Base-by-base conservation (phyloP, 2,113 vertebrate genomes). In the Syrrhaptes paradoxus region DNA sequence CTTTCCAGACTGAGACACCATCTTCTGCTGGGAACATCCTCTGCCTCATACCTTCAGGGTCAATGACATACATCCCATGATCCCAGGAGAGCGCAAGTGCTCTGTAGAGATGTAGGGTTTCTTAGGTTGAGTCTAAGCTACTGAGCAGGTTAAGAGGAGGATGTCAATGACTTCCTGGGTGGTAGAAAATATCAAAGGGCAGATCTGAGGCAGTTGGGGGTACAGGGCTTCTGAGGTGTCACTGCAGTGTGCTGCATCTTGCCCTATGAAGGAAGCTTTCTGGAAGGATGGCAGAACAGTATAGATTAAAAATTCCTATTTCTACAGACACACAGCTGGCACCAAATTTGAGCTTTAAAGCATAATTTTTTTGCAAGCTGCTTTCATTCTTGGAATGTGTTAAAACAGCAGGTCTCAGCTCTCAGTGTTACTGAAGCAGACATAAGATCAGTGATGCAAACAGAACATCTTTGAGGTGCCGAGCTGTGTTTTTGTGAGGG, bases 31-130 rank as follows among this genome's bases (percentile, higher is more conserved):
- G 34, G 17, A n/a, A 46, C 1, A 0, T 38, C 38, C 26, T 77
- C 59, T 91, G 61, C 57, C 11, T 73, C 17, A 66, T 13, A 24
- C 1, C 11, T 75, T 68, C 3, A 6, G 15, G 31, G 5, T 63
- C 15, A 41, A 17, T 43, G 22, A 2, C 2, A 1, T 4, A 29
- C n/a, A n/a, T n/a, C n/a, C n/a, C 17, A 10, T 21, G 25, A 11
- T 63, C 15, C 17, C 25, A 51, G 63, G 10, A 13, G 11, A 34
- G 12, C 7, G 17, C 19, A 74, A 58, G 13, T 29, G 13, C 9
- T 41, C 9, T 45, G 4, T 2, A 1, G 8, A 20, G 22, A 13
- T 4, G 0, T 3, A 15, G 28, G 48, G 15, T 29, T 7, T 49
- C 57, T 6, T 11, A 48, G 41, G 25, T 28, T 21, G 20, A 48